Conservation (phyloP, 2,888 invertebrate genomes). For the Cecidostiba fungosa region DNA sequence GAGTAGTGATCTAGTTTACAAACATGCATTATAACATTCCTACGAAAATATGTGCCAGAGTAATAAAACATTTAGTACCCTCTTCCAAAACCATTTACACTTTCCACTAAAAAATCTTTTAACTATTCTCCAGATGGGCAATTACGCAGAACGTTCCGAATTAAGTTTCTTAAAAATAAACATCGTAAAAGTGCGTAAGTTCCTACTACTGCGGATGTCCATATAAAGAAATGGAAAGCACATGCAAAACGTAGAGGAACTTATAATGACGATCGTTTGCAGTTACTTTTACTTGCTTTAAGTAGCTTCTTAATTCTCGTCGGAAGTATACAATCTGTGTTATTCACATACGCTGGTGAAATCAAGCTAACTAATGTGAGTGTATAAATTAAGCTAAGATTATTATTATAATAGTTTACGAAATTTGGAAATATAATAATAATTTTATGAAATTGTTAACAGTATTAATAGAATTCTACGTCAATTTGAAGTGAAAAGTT, state of each 20-base stretch:
- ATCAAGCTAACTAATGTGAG: background rate
- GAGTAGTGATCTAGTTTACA: too few relatives aligned
- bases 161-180: background rate
- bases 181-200: background rate
- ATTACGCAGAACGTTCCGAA: background rate
- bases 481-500: too few relatives aligned
- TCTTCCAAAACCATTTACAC: background rate
- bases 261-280: background rate
- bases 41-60: background rate
- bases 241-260: background rate
- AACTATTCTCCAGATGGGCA: background rate
- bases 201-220: background rate
- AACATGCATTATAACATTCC: background rate
- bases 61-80: background rate
- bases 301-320: conserved; percentile 15
- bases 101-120: background rate
- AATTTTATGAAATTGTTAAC: too few relatives aligned
- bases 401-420: background rate
- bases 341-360: background rate
- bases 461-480: too few relatives aligned
- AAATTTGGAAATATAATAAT: background rate
- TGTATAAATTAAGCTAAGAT: too few relatives aligned
- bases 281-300: conserved; percentile 4
- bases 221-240: background rate
- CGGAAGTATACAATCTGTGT: background rate